Evolutionary conservation across 1,140 invertebrate species (phyloP), one percentile per base, ranked within the genome.

Genomic region (Penaeus vannamei): DNA sequence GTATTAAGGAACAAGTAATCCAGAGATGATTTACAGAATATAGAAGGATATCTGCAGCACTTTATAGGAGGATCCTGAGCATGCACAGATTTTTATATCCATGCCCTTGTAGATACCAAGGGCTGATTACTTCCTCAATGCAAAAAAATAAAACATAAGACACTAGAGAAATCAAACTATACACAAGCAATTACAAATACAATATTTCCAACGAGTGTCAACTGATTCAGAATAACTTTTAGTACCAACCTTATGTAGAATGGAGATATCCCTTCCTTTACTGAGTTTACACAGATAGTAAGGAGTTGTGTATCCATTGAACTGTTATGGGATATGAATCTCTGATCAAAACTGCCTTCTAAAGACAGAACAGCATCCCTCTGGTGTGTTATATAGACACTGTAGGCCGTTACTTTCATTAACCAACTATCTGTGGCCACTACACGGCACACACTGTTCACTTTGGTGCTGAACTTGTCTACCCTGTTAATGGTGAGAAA

Each of bases 391-490:
- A 97, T 92, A 91, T 96, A 93, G 0, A 98, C 92, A 91, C 93
- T 95, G 92, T 98, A 97, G 77, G 96, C 95, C 0, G 95, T 94
- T 2, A 97, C 95, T 94, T 97, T 97, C 42, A 98, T 95, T n/a
- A 98, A 95, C 97, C 97, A 98, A 91, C 96, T 97, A 92, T 97
- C 95, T 1, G 97, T 98, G 10, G 96, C 96, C 90, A 97, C 94
- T 60, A 97, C 93, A 92, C 95, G 95, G 81, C 94, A 95, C 42
- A 96, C 94, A 7, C 95, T 94, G 92, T 95, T 96, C 79, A 95
- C 94, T 81, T 95, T 94, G 87, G 97, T 95, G 32, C 94, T 95
- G 87, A 97, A 95, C 93, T 97, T 97, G 92, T 97, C 96, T 90
- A 96, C 93, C 90, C 96, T 96, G 92, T n/a, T 80, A 94, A 90